These are phyloP conservation scores for Baronia brevicornis DNA, from an alignment of 2,888 invertebrate genomes.

Conservation along the genomic window DNA sequence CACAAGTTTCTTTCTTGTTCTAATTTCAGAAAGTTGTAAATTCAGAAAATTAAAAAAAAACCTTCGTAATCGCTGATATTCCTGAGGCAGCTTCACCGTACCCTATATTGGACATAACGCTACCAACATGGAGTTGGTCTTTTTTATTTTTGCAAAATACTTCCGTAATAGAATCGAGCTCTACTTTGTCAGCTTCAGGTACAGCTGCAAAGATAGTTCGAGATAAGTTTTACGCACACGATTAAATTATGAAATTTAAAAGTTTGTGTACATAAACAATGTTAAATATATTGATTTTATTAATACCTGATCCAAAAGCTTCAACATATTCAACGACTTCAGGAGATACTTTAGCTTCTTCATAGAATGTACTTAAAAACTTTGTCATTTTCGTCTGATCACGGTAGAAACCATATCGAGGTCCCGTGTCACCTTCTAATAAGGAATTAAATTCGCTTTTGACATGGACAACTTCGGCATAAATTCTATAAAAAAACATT, in stretches of 20 bases:
- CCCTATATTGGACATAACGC: slow-evolving; percentile 67
- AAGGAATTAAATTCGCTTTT: slow-evolving; percentile 77
- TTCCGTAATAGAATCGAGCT: slow-evolving; percentile 77
- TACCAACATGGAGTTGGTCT: slow-evolving; percentile 75
- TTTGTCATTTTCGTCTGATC: slow-evolving; percentile 59
- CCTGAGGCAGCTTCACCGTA: slow-evolving; percentile 59
- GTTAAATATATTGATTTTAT: not conserved
- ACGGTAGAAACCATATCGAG: slow-evolving; percentile 71
- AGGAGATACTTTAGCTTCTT: slow-evolving; percentile 79
- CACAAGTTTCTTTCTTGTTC: too few species aligned
- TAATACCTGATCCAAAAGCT: slow-evolving; percentile 84
- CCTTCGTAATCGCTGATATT: slow-evolving; percentile 77
- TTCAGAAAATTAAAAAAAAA: slow-evolving; percentile 20
- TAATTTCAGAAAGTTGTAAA: too few species aligned
- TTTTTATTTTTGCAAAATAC: slow-evolving; percentile 72
- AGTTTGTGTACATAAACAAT: not conserved
- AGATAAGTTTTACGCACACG: not conserved
- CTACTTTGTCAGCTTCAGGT: slow-evolving; percentile 77
- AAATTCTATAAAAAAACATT: slow-evolving; percentile 48
- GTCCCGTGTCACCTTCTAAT: slow-evolving; percentile 65
- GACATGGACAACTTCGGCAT: slow-evolving; percentile 80
- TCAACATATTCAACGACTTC: slow-evolving; percentile 84
- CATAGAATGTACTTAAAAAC: slow-evolving; percentile 74
- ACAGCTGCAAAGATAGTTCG: slow-evolving; percentile 37
- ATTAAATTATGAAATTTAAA: not conserved